These are phyloP conservation scores for Litocranius walleri DNA, from an alignment of 2,113 vertebrate genomes.

Conservation along the genomic window DNA sequence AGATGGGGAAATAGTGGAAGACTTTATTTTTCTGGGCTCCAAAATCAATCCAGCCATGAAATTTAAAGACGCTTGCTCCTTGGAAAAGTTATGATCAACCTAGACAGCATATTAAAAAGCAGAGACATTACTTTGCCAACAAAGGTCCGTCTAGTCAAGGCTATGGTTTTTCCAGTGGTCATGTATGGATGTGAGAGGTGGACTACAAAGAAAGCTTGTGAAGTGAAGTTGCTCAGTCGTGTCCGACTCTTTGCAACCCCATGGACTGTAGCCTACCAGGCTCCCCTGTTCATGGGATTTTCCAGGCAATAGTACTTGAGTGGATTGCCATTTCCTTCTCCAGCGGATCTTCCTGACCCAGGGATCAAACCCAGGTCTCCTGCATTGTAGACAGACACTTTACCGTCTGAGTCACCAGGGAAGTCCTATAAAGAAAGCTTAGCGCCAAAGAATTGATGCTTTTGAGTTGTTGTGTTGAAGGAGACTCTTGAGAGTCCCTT, in stretches of 20 bases:
- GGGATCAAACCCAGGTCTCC: too few relatives aligned
- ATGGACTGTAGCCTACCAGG: too few relatives aligned
- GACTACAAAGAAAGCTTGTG: background rate
- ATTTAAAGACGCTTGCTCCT: background rate
- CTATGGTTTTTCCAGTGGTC: background rate
- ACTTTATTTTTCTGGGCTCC: background rate
- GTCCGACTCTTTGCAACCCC: too few relatives aligned
- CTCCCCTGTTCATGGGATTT: too few relatives aligned
- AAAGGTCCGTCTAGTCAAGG: background rate
- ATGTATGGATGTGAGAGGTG: background rate
- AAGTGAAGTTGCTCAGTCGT: too few relatives aligned
- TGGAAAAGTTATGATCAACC: background rate
- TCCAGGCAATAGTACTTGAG: too few relatives aligned
- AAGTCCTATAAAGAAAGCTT: background rate
- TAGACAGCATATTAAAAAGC: background rate
- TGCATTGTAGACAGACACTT: too few relatives aligned
- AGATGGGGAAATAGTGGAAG: background rate
- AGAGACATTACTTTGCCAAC: background rate
- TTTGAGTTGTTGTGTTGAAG: background rate
- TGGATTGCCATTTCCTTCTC: too few relatives aligned
- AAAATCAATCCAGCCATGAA: background rate
- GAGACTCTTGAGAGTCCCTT: background rate
- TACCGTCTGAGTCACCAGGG: too few relatives aligned
- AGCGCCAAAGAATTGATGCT: fast-evolving
- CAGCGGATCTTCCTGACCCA: too few relatives aligned